Evolutionary conservation across 2,888 invertebrate species (phyloP).

Genomic region (Tridacna crocea): DNA sequence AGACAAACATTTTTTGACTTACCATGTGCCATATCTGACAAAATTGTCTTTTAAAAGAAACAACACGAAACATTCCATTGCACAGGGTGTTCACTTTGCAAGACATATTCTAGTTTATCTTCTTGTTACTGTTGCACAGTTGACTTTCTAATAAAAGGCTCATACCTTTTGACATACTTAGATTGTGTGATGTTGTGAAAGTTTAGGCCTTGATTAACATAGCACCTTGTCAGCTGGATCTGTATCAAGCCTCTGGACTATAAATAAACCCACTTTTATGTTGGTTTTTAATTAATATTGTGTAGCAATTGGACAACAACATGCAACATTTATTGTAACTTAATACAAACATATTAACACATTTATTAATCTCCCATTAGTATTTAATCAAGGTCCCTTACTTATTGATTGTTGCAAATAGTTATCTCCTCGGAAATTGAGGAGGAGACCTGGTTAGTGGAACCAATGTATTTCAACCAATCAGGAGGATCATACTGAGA

Average conservation of each 20-base stretch:
- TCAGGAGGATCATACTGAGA: too few relatives aligned
- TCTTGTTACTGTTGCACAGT: neutral
- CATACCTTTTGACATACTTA: slow-evolving; percentile 6
- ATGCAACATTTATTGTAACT: neutral
- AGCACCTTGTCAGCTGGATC: slow-evolving; percentile 18
- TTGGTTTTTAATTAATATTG: slow-evolving; percentile 4
- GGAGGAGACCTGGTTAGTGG: too few relatives aligned
- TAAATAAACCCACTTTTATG: neutral
- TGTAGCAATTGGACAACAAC: neutral
- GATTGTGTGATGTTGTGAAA: slow-evolving; percentile 17
- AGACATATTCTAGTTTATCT: slow-evolving; percentile 3
- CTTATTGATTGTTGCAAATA: neutral
- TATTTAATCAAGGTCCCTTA: neutral
- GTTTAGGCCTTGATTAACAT: slow-evolving; percentile 25
- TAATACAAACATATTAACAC: slow-evolving; percentile 1
- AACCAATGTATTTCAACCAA: too few relatives aligned
- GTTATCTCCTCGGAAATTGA: neutral
- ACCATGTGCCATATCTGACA: neutral
- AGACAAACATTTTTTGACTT: neutral
- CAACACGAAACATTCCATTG: slow-evolving; percentile 8
- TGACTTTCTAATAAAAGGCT: slow-evolving; percentile 4
- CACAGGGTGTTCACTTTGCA: slow-evolving; percentile 15
- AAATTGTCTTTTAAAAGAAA: neutral
- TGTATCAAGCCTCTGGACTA: neutral
- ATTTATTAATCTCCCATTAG: neutral